Evolutionary conservation across 1,140 invertebrate genomes (phyloP), one percentile per base, ranked within the genome.

Genomic region (Zaprionus camerounensis): DNA sequence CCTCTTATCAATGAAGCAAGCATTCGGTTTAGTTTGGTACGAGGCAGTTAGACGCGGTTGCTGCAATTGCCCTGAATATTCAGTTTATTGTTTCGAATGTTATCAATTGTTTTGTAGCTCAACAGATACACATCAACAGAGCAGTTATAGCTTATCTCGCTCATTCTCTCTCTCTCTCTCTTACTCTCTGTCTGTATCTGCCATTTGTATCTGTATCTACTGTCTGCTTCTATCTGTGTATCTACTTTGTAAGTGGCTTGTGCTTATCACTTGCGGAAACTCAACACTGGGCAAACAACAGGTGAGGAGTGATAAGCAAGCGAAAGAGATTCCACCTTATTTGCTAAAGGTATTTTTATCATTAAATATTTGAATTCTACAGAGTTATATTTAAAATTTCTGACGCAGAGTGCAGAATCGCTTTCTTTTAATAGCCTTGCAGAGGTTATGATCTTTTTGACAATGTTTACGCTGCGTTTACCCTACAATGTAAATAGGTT

Each of bases 1-100:
- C 51, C n/a, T 67, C 24, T 86, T 87, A 86, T 86, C 83, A 86
- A 73, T 41, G 53, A 20, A 22, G 36, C 49, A 51, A 41, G n/a
- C 36, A 9, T 26, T 17, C 83, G 58, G 82, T 80, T 86, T 51
- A 70, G 55, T 75, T 58, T 57, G 71, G 84, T 76, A 41, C 64
- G 64, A 74, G 44, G 74, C 78, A 62, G 82, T 85, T 82, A 62
- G 57, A 53, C 46, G 82, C 82, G 61, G 76, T 70, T 66, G 20
- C 69, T 53, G 44, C 11, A 56, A 80, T 61, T 84, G 84, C 71
- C 63, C 74, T 68, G 62, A 68, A 80, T 80, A 68, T 49, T 59
- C 64, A 71, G 56, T 67, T 49, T 34, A 59, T 76, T 71, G 46
- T 71, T 65, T 64, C 51, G 36, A 49, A 56, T 75, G 61, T 49